These are phyloP conservation scores for Cyclophora albipunctata DNA, from an alignment of 2,888 invertebrate species.

Conservation along the genomic window DNA sequence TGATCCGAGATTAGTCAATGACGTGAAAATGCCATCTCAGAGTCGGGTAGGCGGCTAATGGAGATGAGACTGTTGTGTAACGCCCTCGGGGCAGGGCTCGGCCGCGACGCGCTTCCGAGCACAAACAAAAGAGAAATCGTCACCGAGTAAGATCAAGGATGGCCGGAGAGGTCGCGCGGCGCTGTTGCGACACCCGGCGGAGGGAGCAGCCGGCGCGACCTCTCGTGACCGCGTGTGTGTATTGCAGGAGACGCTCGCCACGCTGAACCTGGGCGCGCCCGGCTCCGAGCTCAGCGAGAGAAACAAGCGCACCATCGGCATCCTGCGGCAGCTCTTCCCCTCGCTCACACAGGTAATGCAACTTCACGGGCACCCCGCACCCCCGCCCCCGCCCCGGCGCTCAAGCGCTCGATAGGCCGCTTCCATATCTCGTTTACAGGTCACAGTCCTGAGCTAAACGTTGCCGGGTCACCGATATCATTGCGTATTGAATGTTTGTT, in stretches of 20 bases:
- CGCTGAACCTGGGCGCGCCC: conserved; percentile 79
- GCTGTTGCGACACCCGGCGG: not conserved
- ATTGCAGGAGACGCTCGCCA: conserved; percentile 79
- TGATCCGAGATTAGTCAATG: too few species aligned
- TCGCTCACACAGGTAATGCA: conserved; percentile 81
- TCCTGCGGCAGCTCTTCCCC: conserved; percentile 83
- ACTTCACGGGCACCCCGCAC: not conserved
- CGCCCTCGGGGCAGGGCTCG: too few species aligned
- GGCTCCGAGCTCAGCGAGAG: conserved; percentile 80
- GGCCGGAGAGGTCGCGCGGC: conserved; percentile 2
- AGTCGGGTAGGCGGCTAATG: too few species aligned
- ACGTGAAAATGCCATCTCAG: too few species aligned
- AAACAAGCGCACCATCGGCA: conserved; percentile 85
- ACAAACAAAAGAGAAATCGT: conserved; percentile 18
- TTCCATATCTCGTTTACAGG: conserved; percentile 7
- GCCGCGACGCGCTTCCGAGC: too few species aligned
- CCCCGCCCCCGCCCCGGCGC: not conserved
- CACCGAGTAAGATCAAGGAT: conserved; percentile 13
- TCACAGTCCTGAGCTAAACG: too few species aligned
- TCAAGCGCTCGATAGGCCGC: not conserved
- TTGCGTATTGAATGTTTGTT: too few species aligned
- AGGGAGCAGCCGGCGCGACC: not conserved
- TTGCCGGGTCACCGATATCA: too few species aligned
- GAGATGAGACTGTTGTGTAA: too few species aligned
- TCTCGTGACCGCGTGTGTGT: not conserved